Evolutionary conservation across 1,140 invertebrate species (phyloP).

Genomic region (Scaptomyza montana): DNA sequence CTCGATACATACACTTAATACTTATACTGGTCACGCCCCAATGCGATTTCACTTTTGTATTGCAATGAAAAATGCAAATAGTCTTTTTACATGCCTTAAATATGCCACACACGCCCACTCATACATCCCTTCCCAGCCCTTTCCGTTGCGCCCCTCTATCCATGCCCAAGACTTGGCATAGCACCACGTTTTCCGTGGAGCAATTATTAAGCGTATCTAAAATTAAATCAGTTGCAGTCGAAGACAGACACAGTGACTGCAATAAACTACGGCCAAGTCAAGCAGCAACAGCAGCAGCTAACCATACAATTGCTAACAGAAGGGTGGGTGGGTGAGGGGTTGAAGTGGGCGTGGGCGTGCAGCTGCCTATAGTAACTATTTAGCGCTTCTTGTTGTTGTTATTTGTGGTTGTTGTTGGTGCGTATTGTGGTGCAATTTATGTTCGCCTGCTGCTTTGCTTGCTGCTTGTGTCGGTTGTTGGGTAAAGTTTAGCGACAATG

Average conservation of each 20-base stretch:
- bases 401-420: neutral
- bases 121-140: neutral
- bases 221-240: conserved; percentile 55
- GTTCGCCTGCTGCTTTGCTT: conserved; percentile 37
- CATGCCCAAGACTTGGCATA: too few relatives aligned
- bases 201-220: conserved; percentile 61
- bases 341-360: too few relatives aligned
- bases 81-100: conserved; percentile 9
- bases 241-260: conserved; percentile 19
- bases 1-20: conserved; percentile 1
- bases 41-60: conserved; percentile 11
- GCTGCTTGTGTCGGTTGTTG: neutral
- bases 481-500: conserved; percentile 17
- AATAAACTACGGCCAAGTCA: conserved; percentile 4
- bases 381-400: conserved; percentile 13
- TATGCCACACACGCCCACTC: neutral
- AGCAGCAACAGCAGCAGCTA: conserved; percentile 6
- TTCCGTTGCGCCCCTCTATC: neutral
- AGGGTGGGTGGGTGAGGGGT: neutral
- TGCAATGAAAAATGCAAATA: conserved; percentile 44
- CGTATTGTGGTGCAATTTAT: conserved; percentile 55
- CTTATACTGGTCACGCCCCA: conserved; percentile 37
- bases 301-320: conserved; percentile 3
- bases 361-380: conserved; percentile 35
- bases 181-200: conserved; percentile 3